These are phyloP conservation scores for Anthoscopus minutus DNA, from an alignment of 2,113 vertebrate genomes.

Conservation along the genomic window DNA sequence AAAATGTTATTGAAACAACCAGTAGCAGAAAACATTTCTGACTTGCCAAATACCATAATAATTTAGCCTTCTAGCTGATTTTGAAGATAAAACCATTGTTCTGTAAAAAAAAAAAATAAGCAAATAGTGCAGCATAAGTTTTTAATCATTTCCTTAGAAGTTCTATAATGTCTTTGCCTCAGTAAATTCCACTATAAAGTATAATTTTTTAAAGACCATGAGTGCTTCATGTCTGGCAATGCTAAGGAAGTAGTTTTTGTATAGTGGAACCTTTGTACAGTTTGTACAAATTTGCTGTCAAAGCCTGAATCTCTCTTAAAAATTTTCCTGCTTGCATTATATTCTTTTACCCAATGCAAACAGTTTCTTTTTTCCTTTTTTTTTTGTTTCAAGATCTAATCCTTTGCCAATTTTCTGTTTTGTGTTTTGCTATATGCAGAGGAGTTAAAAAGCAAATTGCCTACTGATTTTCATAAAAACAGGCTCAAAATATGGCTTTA, in stretches of 20 bases:
- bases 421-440: background rate
- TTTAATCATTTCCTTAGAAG: background rate
- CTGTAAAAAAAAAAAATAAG: background rate
- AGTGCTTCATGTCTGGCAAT: background rate
- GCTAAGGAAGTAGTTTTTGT: background rate
- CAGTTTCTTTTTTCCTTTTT: background rate
- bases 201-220: background rate
- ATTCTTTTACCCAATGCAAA: background rate
- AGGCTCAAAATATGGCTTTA: background rate
- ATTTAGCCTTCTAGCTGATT: background rate
- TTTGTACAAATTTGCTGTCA: background rate
- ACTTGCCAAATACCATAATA: background rate
- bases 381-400: background rate
- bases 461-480: background rate
- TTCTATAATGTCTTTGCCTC: background rate
- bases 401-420: background rate
- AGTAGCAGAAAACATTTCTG: background rate
- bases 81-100: background rate
- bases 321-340: background rate
- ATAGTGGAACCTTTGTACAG: background rate
- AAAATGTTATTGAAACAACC: background rate
- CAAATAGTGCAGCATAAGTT: accelerated
- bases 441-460: background rate
- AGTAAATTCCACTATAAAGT: background rate
- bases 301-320: background rate